phyloP scores from a whole-genome alignment of 2,113 vertebrate genomes.

The Sorex araneus region DNA sequence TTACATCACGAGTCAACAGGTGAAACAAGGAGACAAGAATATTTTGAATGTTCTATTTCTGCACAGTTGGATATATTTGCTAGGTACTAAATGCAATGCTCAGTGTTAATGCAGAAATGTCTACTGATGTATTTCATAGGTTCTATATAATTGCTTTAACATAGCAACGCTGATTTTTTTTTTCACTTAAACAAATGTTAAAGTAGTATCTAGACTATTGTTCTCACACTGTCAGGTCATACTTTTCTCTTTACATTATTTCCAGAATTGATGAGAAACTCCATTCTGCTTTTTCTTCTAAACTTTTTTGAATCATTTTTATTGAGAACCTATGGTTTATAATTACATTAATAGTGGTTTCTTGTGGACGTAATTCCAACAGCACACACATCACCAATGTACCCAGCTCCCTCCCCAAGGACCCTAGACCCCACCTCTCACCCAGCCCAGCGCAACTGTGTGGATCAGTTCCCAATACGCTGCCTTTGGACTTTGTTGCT shows the following conservation, averaged over 20 bases:
- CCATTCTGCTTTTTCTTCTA: constrained; percentile 14
- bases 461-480: too few relatives aligned
- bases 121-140: constrained; percentile 43
- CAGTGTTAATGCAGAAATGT: constrained; percentile 7
- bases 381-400: too few relatives aligned
- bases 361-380: too few relatives aligned
- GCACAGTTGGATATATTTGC: not conserved
- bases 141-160: constrained; percentile 46
- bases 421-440: too few relatives aligned
- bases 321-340: too few relatives aligned
- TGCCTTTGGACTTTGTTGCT: too few relatives aligned
- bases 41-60: constrained; percentile 54
- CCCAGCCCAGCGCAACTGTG: too few relatives aligned
- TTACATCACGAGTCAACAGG: constrained; percentile 34
- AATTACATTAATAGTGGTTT: too few relatives aligned
- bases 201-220: constrained; percentile 65
- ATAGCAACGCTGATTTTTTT: constrained; percentile 68
- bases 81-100: constrained; percentile 26
- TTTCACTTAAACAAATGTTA: constrained; percentile 54
- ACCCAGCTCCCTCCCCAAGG: too few relatives aligned
- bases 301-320: not conserved
- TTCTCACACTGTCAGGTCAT: constrained; percentile 57
- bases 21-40: constrained; percentile 22
- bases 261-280: constrained; percentile 36
- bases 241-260: not conserved